Conservation (phyloP, 2,797 vertebrate species). For the Dendrocincla tyrannina region DNA sequence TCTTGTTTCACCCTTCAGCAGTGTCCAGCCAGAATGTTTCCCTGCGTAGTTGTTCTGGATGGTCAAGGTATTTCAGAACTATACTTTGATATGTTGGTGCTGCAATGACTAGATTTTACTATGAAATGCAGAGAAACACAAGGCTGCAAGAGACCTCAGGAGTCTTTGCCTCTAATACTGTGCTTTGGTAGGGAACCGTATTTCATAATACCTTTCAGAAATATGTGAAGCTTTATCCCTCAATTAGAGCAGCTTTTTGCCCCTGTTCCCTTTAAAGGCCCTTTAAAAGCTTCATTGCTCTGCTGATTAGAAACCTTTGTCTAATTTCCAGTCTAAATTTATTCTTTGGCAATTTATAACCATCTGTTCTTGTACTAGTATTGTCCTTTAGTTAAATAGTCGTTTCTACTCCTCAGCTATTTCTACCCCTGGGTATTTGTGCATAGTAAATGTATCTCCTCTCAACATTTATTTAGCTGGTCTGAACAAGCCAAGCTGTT, state of each 20-base stretch:
- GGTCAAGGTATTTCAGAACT: not conserved
- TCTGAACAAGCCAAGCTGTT: not conserved
- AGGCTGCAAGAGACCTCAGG: not conserved
- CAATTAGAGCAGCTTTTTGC: constrained; percentile 37
- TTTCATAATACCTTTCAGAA: constrained; percentile 33
- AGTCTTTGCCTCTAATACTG: not conserved
- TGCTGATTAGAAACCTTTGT: constrained; percentile 59
- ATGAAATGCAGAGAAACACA: not conserved
- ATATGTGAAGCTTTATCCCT: not conserved
- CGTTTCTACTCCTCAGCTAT: constrained; percentile 12
- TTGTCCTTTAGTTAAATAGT: constrained; percentile 60
- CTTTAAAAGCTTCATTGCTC: constrained; percentile 47
- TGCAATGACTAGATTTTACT: not conserved
- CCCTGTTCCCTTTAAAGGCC: constrained; percentile 19
- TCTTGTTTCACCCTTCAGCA: not conserved
- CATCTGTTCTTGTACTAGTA: constrained; percentile 63
- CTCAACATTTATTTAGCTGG: constrained; percentile 25
- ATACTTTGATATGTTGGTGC: not conserved
- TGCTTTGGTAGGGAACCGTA: not conserved
- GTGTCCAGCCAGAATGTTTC: not conserved
- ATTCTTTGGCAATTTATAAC: constrained; percentile 55
- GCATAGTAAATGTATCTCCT: not conserved
- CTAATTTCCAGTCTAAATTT: constrained; percentile 65
- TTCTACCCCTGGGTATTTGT: constrained; percentile 18
- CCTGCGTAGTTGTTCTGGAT: not conserved